Conservation (phyloP, 2,888 invertebrate species). For the Scaptomyza caliginosa region DNA sequence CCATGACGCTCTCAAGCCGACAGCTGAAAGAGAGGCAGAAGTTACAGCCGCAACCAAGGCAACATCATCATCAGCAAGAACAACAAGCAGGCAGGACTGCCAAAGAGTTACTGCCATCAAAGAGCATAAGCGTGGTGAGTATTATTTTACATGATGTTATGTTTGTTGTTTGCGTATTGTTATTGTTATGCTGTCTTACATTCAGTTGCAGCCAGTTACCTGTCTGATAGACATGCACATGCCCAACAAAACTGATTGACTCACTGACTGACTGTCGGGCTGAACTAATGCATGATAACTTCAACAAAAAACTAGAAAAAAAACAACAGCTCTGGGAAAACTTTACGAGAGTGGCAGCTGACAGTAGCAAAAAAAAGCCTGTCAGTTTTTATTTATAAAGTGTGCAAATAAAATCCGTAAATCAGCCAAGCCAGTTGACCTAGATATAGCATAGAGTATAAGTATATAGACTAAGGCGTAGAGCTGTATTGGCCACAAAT, state of each 20-base stretch:
- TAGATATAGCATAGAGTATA: conserved; percentile 26
- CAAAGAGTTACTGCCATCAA: conserved; percentile 62
- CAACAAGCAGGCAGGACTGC: conserved; percentile 15
- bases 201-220: conserved; percentile 48
- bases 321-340: conserved; percentile 40
- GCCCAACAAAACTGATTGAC: conserved; percentile 50
- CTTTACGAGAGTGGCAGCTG: conserved; percentile 50
- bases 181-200: conserved; percentile 37
- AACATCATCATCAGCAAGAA: conserved; percentile 14
- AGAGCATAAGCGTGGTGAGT: conserved; percentile 68
- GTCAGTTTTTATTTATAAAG: conserved; percentile 75
- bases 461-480: neutral
- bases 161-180: conserved; percentile 2
- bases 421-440: conserved; percentile 53
- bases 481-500: conserved; percentile 54
- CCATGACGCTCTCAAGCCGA: conserved; percentile 35
- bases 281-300: conserved; percentile 31
- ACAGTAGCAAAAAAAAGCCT: conserved; percentile 49
- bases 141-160: conserved; percentile 29
- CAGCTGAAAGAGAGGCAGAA: conserved; percentile 28
- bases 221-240: conserved; percentile 57
- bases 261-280: conserved; percentile 36
- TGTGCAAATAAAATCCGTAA: conserved; percentile 75
- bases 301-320: conserved; percentile 16
- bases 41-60: conserved; percentile 15